A percentile compares a stretch with the other conserved stretches of the same genome.
Evolutionary conservation across 2,797 vertebrate species (phyloP).

Genomic region (Hoplostethus mediterraneus): DNA sequence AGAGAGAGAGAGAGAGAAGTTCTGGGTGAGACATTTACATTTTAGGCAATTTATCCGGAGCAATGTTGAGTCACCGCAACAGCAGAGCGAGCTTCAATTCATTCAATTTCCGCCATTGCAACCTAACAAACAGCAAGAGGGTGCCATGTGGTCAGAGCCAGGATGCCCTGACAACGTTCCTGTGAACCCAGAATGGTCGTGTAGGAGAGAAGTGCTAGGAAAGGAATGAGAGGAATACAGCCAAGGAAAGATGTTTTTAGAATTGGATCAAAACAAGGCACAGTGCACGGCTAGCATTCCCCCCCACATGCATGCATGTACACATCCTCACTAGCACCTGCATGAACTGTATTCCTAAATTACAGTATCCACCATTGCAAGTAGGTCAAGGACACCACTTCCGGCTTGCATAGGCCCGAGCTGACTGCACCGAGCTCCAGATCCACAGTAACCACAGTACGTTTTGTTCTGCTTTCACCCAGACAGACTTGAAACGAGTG

Average conservation of each 20-base stretch:
- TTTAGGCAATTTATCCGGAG: too few relatives aligned
- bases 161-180: too few relatives aligned
- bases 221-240: neutral
- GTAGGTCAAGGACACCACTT: constrained; percentile 63
- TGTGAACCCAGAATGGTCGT: too few relatives aligned
- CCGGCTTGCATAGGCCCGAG: constrained; percentile 30
- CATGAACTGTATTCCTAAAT: constrained; percentile 46
- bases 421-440: constrained; percentile 30
- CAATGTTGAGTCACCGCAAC: too few relatives aligned
- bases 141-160: too few relatives aligned
- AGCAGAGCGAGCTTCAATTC: too few relatives aligned
- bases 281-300: too few relatives aligned
- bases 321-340: constrained; percentile 33
- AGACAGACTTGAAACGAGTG: constrained; percentile 25
- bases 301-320: constrained; percentile 1
- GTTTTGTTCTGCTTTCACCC: constrained; percentile 25
- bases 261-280: too few relatives aligned
- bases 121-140: too few relatives aligned
- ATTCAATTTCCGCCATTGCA: too few relatives aligned
- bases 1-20: constrained; percentile 8
- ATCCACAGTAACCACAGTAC: constrained; percentile 36
- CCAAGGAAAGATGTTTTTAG: neutral
- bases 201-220: neutral
- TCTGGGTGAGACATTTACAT: too few relatives aligned
- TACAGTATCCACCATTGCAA: constrained; percentile 34